Evolutionary conservation across 2,113 vertebrate genomes (phyloP).

Genomic region (Castor canadensis): DNA sequence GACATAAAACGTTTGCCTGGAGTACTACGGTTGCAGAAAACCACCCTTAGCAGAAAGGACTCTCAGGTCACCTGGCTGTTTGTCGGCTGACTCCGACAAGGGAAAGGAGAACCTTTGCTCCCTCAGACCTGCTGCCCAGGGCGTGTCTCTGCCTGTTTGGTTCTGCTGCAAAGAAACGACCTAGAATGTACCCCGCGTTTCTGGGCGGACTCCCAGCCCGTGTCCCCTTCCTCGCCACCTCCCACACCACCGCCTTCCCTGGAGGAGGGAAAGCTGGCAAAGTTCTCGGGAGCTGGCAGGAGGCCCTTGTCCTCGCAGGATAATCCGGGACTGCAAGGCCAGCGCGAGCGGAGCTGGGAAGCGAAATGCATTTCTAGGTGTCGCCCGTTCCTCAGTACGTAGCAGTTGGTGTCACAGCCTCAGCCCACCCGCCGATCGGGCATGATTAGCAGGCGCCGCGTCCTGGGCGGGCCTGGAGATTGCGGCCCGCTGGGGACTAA

Average conservation of each 20-base stretch:
- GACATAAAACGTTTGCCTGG: not conserved
- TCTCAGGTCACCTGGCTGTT: not conserved
- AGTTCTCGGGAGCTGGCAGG: not conserved
- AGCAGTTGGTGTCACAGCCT: slow-evolving; percentile 79
- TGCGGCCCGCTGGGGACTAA: slow-evolving; percentile 56
- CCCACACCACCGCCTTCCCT: not conserved
- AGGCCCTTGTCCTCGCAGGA: not conserved
- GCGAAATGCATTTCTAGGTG: slow-evolving; percentile 81
- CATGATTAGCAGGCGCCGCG: slow-evolving; percentile 75
- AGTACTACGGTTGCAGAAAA: not conserved
- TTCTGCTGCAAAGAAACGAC: not conserved
- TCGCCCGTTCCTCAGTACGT: slow-evolving; percentile 79
- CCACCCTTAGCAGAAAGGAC: not conserved
- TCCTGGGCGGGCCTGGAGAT: slow-evolving; percentile 58
- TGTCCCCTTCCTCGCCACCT: not conserved
- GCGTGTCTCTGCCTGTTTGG: not conserved
- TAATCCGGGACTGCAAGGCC: slow-evolving; percentile 61
- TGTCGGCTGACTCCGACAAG: no score
- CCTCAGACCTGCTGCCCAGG: not conserved
- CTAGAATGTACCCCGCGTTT: not conserved
- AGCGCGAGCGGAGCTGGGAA: slow-evolving; percentile 67
- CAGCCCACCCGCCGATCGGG: slow-evolving; percentile 75
- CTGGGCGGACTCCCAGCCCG: not conserved
- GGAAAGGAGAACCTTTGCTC: not conserved
- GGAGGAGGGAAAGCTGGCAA: not conserved